A percentile compares a stretch with the other conserved stretches of the same genome.
These are phyloP conservation scores for Sebastes schlegelii DNA, from an alignment of 2,113 vertebrate species.

Conservation along the genomic window DNA sequence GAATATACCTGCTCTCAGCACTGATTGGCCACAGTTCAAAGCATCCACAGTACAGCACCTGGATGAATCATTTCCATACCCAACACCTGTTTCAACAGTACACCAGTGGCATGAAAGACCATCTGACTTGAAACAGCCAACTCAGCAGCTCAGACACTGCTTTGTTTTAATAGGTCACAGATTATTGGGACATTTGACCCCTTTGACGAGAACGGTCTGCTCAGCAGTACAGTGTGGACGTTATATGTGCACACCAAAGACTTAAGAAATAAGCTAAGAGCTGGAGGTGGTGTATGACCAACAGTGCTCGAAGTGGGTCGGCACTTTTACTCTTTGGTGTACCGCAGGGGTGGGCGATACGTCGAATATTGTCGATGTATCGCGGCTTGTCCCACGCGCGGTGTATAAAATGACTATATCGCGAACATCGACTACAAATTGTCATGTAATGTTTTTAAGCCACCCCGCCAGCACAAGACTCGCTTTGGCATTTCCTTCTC, in stretches of 20 bases:
- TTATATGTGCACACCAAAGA: conserved; percentile 11
- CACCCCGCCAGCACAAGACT: too few species aligned
- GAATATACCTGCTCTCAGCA: neutral
- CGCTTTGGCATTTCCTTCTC: too few species aligned
- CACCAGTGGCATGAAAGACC: conserved; percentile 7
- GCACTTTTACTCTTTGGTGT: neutral
- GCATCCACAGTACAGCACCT: conserved; percentile 1
- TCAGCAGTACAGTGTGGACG: conserved; percentile 56
- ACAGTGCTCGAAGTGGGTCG: neutral
- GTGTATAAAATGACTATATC: too few species aligned
- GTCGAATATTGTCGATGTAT: too few species aligned
- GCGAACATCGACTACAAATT: too few species aligned
- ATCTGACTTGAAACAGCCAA: conserved; percentile 28
- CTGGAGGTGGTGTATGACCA: neutral
- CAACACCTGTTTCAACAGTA: conserved; percentile 33
- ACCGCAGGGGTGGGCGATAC: neutral
- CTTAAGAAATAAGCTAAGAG: conserved; percentile 12
- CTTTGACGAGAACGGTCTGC: conserved; percentile 24
- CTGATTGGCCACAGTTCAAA: conserved; percentile 30
- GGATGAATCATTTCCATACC: conserved; percentile 29
- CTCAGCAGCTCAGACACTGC: conserved; percentile 47
- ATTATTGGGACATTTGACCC: conserved; percentile 65
- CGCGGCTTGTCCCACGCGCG: too few species aligned
- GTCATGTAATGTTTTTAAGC: too few species aligned
- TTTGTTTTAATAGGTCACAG: conserved; percentile 62